Evolutionary conservation across 1,140 invertebrate genomes (phyloP).

Genomic region (Euwallacea fornicatus): DNA sequence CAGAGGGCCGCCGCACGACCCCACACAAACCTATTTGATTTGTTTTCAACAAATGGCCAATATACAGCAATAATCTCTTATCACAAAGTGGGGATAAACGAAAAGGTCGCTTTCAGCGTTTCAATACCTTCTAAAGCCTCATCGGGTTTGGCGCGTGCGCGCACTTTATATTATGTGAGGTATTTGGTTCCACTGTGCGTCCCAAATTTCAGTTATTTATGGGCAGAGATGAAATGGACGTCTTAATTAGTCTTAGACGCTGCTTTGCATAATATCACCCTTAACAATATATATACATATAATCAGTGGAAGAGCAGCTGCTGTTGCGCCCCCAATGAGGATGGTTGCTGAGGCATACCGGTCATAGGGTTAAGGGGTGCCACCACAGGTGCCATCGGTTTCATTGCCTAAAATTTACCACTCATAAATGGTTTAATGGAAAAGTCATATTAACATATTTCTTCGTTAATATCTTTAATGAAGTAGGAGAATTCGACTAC

Average conservation of each 20-base stretch:
- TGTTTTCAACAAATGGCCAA: background rate
- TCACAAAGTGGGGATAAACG: background rate
- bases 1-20: background rate
- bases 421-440: conserved; percentile 7
- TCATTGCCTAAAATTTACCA: conserved; percentile 43
- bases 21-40: background rate
- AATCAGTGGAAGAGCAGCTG: conserved; percentile 50
- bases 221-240: too few relatives aligned
- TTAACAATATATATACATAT: too few relatives aligned
- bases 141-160: too few relatives aligned
- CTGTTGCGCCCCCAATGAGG: conserved; percentile 42
- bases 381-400: conserved; percentile 48
- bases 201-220: too few relatives aligned
- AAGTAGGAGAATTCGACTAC: too few relatives aligned
- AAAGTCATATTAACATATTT: background rate
- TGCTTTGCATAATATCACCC: too few relatives aligned
- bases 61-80: background rate
- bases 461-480: too few relatives aligned
- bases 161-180: too few relatives aligned
- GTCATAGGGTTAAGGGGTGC: conserved; percentile 42
- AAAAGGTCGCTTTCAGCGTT: too few relatives aligned
- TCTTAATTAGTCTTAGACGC: too few relatives aligned
- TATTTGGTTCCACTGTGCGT: too few relatives aligned
- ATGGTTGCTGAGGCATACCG: conserved; percentile 42
- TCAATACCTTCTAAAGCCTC: too few relatives aligned